phyloP scores from a whole-genome alignment of 2,888 invertebrate species.

The Apantesis nais region DNA sequence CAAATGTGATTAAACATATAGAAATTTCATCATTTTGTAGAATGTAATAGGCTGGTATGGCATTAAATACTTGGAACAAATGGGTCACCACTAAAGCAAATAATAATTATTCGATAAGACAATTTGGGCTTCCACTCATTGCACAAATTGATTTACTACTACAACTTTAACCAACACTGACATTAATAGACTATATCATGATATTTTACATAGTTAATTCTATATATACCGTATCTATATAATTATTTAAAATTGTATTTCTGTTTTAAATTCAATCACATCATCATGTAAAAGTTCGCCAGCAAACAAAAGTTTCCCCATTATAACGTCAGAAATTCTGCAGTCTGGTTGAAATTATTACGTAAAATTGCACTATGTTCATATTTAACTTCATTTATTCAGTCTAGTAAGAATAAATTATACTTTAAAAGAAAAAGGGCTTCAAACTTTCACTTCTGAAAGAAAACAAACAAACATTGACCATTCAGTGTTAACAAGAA shows the following conservation, averaged over 20 bases:
- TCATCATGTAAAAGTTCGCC: background rate
- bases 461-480: conserved; percentile 9
- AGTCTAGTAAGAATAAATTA: background rate
- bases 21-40: too few relatives aligned
- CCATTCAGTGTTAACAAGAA: conserved; percentile 16
- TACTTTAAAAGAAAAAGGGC: background rate
- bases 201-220: background rate
- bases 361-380: background rate
- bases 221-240: too few relatives aligned
- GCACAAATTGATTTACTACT: background rate
- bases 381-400: background rate
- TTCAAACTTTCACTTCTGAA: background rate
- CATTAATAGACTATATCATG: background rate
- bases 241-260: too few relatives aligned
- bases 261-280: background rate
- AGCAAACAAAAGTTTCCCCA: background rate
- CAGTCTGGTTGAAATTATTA: background rate
- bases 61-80: too few relatives aligned
- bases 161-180: background rate
- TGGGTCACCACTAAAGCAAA: background rate
- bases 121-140: background rate
- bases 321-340: background rate
- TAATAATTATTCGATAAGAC: background rate
- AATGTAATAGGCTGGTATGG: too few relatives aligned
- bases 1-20: too few relatives aligned